Conservation (phyloP, 2,797 vertebrate species). For the Lacerta viridis region DNA sequence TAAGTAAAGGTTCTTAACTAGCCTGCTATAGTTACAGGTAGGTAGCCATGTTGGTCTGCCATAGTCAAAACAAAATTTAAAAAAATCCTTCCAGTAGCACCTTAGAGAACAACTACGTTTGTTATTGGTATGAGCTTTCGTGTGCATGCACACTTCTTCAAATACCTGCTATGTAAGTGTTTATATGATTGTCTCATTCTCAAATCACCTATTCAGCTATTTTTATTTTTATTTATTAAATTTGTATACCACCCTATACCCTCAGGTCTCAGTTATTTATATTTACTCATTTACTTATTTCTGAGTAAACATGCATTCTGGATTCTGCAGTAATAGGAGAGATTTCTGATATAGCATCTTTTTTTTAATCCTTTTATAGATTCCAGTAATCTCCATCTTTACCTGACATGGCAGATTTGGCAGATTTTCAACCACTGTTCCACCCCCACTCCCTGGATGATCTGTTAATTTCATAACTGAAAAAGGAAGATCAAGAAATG, state of each 20-base stretch:
- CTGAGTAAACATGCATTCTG: background rate
- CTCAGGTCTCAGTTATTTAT: no score
- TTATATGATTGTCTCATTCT: background rate
- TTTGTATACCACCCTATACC: no score
- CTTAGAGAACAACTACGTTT: no score
- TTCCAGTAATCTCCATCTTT: conserved; percentile 25
- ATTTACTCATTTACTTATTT: background rate
- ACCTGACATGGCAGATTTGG: conserved; percentile 34
- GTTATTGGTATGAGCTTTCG: no score
- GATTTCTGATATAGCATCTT: background rate
- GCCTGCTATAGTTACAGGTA: background rate
- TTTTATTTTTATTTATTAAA: no score
- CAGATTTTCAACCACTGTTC: conserved; percentile 21
- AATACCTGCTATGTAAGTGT: background rate
- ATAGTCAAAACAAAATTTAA: no score
- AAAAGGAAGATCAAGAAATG: conserved; percentile 63
- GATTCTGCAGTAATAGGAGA: background rate
- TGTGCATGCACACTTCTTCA: no score
- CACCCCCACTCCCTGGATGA: no score
- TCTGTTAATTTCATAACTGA: conserved; percentile 64
- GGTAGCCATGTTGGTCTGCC: no score
- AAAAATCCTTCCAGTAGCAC: no score
- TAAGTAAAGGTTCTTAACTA: background rate
- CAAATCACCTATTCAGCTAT: background rate
- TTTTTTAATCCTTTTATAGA: background rate